Evolutionary conservation across 2,888 invertebrate species (phyloP).

Genomic region (Drosophila birchii): DNA sequence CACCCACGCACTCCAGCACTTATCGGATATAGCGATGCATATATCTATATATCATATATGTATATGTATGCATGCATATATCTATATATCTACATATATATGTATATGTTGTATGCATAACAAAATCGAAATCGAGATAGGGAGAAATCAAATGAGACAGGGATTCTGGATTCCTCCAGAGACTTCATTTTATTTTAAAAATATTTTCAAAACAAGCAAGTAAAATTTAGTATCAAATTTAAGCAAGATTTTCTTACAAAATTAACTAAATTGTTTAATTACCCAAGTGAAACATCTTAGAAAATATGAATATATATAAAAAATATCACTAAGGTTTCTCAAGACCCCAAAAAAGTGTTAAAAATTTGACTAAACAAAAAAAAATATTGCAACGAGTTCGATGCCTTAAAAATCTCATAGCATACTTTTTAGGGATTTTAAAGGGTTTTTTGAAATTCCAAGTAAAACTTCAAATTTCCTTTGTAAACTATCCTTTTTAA

Average conservation of each 20-base stretch:
- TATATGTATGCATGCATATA: conserved; percentile 21
- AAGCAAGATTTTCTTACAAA: neutral
- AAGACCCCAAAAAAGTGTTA: neutral
- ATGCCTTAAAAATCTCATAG: neutral
- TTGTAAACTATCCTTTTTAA: too few species aligned
- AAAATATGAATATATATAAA: too few species aligned
- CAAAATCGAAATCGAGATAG: neutral
- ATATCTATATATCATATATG: neutral
- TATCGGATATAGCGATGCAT: conserved; percentile 44
- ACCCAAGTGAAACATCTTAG: too few species aligned
- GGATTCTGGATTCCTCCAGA: neutral
- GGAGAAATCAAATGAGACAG: neutral
- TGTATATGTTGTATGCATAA: too few species aligned
- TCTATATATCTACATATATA: neutral
- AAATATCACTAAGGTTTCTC: too few species aligned
- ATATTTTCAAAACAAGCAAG: neutral
- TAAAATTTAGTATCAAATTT: neutral
- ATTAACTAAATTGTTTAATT: neutral
- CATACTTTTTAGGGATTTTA: neutral
- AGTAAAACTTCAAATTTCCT: too few species aligned
- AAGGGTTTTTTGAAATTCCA: too few species aligned
- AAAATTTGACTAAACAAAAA: neutral
- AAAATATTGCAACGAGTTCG: neutral
- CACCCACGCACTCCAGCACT: conserved; percentile 58
- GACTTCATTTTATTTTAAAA: neutral